Evolutionary conservation across 2,888 invertebrate genomes (phyloP).

Genomic region (Reticulitermes lucifugus): DNA sequence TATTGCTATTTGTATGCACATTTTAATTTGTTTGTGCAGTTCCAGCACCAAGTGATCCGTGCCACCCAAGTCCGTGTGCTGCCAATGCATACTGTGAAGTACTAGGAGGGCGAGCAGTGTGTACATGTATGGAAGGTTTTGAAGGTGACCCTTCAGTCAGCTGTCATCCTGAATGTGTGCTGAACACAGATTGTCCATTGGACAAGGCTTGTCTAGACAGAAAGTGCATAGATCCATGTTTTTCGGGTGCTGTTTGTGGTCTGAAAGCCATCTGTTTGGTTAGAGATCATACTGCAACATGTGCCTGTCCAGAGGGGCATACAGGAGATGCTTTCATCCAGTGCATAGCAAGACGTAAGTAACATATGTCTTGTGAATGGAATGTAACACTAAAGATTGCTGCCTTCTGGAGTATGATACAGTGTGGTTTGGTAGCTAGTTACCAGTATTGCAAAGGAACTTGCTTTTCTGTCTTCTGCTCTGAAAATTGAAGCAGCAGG

Average conservation of each 20-base stretch:
- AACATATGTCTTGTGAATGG: background rate
- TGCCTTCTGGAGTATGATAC: too few relatives aligned
- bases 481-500: too few relatives aligned
- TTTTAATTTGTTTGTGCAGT: background rate
- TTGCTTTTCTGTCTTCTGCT: too few relatives aligned
- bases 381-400: too few relatives aligned
- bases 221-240: constrained; percentile 58
- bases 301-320: constrained; percentile 80
- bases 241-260: constrained; percentile 73
- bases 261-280: constrained; percentile 83
- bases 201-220: constrained; percentile 80
- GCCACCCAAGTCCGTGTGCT: constrained; percentile 82
- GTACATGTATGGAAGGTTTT: constrained; percentile 81
- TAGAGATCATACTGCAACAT: constrained; percentile 85
- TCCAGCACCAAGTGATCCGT: constrained; percentile 70
- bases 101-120: constrained; percentile 76
- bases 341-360: constrained; percentile 72
- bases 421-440: too few relatives aligned
- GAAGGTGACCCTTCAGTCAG: constrained; percentile 77
- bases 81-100: constrained; percentile 82
- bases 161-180: constrained; percentile 79
- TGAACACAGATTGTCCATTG: constrained; percentile 83
- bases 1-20: too few relatives aligned
- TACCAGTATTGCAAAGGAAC: too few relatives aligned
- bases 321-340: constrained; percentile 85